Evolutionary conservation across 2,113 vertebrate genomes (phyloP).

Genomic region (Cyphomyrus plagiostoma): DNA sequence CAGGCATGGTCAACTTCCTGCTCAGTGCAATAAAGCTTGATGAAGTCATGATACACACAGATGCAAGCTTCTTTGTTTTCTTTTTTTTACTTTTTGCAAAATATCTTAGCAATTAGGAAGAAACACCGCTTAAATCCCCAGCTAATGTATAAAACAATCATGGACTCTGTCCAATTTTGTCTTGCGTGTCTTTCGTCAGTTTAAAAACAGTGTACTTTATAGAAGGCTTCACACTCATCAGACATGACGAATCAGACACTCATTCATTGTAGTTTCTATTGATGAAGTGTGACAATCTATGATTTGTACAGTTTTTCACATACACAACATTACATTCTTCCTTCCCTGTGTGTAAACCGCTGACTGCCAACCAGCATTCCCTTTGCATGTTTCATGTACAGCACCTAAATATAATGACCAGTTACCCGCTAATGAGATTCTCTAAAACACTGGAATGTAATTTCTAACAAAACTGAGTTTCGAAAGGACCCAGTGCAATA

Average conservation of each 20-base stretch:
- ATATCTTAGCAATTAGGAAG: constrained; percentile 77
- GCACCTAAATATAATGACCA: neutral
- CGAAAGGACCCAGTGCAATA: neutral
- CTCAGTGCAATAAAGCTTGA: constrained; percentile 83
- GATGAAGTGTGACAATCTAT: neutral
- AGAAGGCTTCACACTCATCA: neutral
- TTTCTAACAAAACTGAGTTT: neutral
- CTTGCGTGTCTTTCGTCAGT: neutral
- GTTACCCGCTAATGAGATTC: neutral
- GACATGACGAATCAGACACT: neutral
- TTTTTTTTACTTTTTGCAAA: constrained; percentile 76
- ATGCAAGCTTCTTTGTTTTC: constrained; percentile 75
- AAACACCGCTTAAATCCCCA: neutral
- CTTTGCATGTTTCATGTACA: neutral
- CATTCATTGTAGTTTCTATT: neutral
- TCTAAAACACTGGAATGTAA: neutral
- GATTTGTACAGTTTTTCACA: neutral
- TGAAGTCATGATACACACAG: constrained; percentile 74
- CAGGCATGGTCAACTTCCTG: constrained; percentile 83
- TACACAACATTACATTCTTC: neutral
- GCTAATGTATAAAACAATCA: constrained; percentile 2
- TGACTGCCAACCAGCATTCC: neutral
- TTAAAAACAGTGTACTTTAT: neutral
- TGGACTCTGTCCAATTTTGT: neutral
- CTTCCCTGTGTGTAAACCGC: neutral